Percentiles rank a stretch among this genome's conserved stretches.
Conservation (phyloP, 2,113 vertebrate species). For the Pica pica region DNA sequence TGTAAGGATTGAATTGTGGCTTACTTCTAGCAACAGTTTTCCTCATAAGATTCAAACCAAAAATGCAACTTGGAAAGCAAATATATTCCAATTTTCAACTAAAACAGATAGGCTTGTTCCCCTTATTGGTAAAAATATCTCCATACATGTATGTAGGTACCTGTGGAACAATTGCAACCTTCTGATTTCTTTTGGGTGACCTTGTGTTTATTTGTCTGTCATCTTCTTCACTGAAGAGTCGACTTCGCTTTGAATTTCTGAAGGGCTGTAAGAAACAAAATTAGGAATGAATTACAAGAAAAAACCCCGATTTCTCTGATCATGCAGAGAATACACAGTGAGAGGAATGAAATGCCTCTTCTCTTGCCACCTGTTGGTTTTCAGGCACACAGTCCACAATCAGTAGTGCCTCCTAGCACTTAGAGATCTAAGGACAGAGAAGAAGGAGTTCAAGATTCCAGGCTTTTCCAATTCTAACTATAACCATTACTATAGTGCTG, state of each 20-base stretch:
- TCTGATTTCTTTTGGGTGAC: constrained; percentile 93
- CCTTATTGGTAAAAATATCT: neutral
- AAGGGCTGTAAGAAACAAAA: constrained; percentile 79
- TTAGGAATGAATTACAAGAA: constrained; percentile 36
- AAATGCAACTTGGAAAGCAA: neutral
- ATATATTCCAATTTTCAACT: neutral
- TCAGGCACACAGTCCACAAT: neutral
- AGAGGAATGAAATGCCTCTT: neutral
- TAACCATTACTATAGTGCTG: constrained; percentile 26
- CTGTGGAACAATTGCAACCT: constrained; percentile 88
- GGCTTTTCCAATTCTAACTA: constrained; percentile 26
- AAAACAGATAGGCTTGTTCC: neutral
- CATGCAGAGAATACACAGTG: neutral
- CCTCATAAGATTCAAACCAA: constrained; percentile 20
- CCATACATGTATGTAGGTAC: constrained; percentile 61
- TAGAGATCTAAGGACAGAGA: neutral
- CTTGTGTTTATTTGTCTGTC: constrained; percentile 84
- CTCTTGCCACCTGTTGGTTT: neutral
- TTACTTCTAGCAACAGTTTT: neutral
- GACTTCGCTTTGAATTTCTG: constrained; percentile 93
- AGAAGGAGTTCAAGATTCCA: neutral
- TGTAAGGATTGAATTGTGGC: neutral
- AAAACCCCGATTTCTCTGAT: neutral
- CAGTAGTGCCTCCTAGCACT: neutral
- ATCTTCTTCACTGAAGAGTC: constrained; percentile 91